Conservation (phyloP, 2,113 vertebrate species). For the Zosterops hypoxanthus region DNA sequence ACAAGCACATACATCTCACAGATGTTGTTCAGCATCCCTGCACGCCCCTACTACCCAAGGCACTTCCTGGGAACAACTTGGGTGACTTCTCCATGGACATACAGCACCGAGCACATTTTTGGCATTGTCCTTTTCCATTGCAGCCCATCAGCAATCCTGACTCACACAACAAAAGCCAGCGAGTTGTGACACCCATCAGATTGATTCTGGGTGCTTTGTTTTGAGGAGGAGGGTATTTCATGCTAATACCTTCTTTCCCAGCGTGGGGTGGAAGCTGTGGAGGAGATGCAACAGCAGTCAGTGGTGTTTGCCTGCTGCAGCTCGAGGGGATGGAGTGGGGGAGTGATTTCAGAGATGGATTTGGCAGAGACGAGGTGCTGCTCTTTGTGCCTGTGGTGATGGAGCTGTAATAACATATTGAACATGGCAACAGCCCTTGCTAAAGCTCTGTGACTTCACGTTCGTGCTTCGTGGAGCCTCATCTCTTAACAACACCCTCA, state of each 20-base stretch:
- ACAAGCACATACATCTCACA: rapidly evolving
- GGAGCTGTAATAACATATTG: constrained; percentile 57
- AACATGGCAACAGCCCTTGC: constrained; percentile 50
- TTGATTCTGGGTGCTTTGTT: background rate
- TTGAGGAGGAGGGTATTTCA: constrained; percentile 10
- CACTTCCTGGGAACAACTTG: background rate
- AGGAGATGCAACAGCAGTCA: background rate
- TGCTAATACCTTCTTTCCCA: background rate
- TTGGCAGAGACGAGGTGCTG: constrained; percentile 37
- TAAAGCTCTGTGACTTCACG: constrained; percentile 15
- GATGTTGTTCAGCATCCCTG: background rate
- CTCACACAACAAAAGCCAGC: background rate
- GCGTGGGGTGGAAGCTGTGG: background rate
- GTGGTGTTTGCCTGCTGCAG: background rate
- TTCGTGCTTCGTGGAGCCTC: constrained; percentile 26
- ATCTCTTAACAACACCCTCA: constrained; percentile 30
- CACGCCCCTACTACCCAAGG: rapidly evolving
- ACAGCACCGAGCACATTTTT: rapidly evolving
- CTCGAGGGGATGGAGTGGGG: constrained; percentile 15
- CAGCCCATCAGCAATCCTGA: background rate
- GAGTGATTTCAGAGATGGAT: constrained; percentile 27
- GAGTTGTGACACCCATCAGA: background rate
- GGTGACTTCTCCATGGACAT: rapidly evolving
- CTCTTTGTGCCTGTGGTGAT: constrained; percentile 52
- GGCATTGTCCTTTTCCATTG: background rate